phyloP scores from a whole-genome alignment of 2,888 invertebrate genomes.

The Latheticus oryzae region DNA sequence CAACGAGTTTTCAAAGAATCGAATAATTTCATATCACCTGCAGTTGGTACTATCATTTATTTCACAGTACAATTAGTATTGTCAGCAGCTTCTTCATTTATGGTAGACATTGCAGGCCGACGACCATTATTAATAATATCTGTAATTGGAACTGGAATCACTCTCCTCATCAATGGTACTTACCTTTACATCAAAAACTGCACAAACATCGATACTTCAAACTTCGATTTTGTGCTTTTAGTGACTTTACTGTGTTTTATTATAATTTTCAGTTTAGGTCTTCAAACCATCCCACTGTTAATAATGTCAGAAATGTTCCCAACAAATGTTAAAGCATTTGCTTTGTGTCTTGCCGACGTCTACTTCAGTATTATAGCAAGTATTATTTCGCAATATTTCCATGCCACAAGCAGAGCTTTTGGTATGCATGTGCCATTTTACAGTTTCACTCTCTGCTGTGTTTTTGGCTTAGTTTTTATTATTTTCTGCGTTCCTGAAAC shows the following conservation, averaged over 20 bases:
- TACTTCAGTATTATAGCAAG: constrained; percentile 67
- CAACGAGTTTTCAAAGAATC: constrained; percentile 67
- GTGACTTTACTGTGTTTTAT: constrained; percentile 66
- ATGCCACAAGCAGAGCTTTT: constrained; percentile 60
- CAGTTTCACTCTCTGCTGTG: constrained; percentile 63
- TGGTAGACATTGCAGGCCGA: constrained; percentile 71
- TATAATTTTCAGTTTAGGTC: constrained; percentile 67
- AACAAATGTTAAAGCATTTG: constrained; percentile 68
- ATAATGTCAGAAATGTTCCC: constrained; percentile 70
- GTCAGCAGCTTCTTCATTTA: constrained; percentile 69
- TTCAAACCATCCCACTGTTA: constrained; percentile 68
- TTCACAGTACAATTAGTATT: constrained; percentile 70
- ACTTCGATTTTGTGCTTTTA: constrained; percentile 64
- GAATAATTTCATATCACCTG: constrained; percentile 63
- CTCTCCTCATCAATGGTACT: constrained; percentile 63
- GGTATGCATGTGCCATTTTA: constrained; percentile 67
- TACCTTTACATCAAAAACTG: constrained; percentile 66
- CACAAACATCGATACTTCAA: constrained; percentile 57
- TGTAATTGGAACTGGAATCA: constrained; percentile 63
- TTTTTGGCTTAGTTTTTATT: constrained; percentile 63
- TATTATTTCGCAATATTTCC: constrained; percentile 66
- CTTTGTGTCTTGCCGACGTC: constrained; percentile 69
- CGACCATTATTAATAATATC: constrained; percentile 68
- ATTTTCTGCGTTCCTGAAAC: constrained; percentile 67
- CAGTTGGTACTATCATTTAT: constrained; percentile 56